Evolutionary conservation across 53 echinoderm and acorn worm genomes (phyloP), one percentile per base, ranked within the genome.

Genomic region (Paracentrotus lividus): DNA sequence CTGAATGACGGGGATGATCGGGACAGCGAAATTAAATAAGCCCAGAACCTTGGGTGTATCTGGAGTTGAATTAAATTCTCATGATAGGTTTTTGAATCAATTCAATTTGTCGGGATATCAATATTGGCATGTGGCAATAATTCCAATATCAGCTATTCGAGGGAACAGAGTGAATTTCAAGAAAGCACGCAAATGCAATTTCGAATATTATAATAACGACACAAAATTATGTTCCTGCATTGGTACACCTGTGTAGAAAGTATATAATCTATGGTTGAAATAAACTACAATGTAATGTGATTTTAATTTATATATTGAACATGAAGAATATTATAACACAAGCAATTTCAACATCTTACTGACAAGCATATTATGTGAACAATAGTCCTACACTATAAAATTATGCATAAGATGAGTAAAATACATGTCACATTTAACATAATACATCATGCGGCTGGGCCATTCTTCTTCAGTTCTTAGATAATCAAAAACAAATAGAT

Each of bases 41-140:
- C 81, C 20, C 47, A 81, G 45, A 81, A 45, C 81, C 81, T 81
- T 81, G 81, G 49, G 26, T 47, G 47, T 81, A n/a, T 47, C 44
- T 47, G 27, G 27, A 38, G 75, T 90, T 27, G 90, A 90, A 90
- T 90, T 90, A 90, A 90, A 90, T 90, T 72, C 75, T 51, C 69
- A 90, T 90, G 54, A 90, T 90, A 18, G 86, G 86, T 55, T 56
- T 42, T 32, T 20, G 89, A n/a, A 65, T 59, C 89, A 38, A 65
- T 89, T 89, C 65, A 43, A 89, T 89, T 89, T 89, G 65, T 89
- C 32, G 32, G 58, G 89, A 89, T 57, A 89, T 89, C 89, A 89
- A 89, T 89, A 10, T 89, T 89, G 89, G 40, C 89, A 44, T 89
- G 89, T 89, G 40, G 54, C 54, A 55, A 54, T 86, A 55, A 56